Conservation (phyloP, 2,113 vertebrate genomes). For the Leptodactylus fuscus region DNA sequence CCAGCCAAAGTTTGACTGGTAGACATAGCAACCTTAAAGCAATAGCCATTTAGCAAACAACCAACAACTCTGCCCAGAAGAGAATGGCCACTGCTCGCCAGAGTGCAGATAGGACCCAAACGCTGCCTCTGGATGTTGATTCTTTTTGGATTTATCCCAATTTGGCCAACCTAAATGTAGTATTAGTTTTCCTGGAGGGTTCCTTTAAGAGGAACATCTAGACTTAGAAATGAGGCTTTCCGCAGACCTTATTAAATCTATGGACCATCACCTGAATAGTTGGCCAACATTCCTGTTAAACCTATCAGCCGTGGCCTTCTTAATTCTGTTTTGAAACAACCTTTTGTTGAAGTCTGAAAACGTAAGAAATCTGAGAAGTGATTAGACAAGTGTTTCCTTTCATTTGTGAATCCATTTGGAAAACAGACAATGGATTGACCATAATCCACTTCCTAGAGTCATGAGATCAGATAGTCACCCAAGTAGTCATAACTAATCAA, state of each 20-base stretch:
- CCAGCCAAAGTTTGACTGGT: no score
- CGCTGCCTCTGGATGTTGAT: no score
- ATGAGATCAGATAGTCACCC: background rate
- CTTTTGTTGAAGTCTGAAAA: background rate
- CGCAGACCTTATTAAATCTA: background rate
- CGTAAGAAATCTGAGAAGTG: background rate
- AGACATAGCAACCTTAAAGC: no score
- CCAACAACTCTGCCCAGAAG: no score
- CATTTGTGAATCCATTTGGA: conserved; percentile 4
- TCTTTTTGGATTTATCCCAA: no score
- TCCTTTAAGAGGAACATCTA: no score
- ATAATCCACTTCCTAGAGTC: background rate
- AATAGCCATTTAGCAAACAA: no score
- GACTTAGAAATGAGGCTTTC: no score
- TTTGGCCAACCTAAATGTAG: no score
- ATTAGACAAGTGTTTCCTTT: background rate
- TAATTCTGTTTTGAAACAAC: background rate
- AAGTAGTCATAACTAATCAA: background rate
- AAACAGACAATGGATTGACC: background rate
- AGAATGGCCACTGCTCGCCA: no score
- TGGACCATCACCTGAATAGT: background rate
- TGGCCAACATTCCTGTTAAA: background rate
- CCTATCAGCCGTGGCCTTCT: background rate
- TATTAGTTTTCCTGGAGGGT: no score
- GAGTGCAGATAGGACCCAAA: no score